A percentile compares a stretch with the other conserved stretches of the same genome.
phyloP scores from a whole-genome alignment of 2,888 invertebrate genomes.

The Hoplodrina blanda region DNA sequence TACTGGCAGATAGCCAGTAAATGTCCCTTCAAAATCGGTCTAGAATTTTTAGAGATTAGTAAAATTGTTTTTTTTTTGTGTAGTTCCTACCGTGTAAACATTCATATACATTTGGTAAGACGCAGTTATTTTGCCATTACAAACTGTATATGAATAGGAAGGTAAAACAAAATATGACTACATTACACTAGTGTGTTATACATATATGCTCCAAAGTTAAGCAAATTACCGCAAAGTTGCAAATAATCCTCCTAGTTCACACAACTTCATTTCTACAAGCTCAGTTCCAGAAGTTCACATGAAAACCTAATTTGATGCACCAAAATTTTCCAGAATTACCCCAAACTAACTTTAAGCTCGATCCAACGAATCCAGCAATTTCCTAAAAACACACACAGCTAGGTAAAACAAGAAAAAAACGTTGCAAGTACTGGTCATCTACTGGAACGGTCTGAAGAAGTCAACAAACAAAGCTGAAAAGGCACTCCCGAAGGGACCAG shows the following conservation, averaged over 20 bases:
- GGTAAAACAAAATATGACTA: no score
- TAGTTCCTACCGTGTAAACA: no score
- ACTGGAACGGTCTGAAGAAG: conserved; percentile 52
- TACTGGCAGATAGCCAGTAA: no score
- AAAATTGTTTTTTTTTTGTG: no score
- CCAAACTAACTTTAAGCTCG: neutral
- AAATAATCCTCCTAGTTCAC: neutral
- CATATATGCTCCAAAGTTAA: neutral
- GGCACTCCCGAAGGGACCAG: conserved; percentile 72
- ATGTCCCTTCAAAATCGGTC: no score
- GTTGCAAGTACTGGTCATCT: conserved; percentile 33
- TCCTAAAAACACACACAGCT: conserved; percentile 25
- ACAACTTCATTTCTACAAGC: neutral
- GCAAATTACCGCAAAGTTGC: neutral
- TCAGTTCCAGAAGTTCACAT: neutral
- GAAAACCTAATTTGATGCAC: neutral
- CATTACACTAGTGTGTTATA: neutral
- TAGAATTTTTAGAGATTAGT: no score
- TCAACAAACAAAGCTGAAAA: conserved; percentile 67
- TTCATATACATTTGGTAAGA: no score
- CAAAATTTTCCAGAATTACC: conserved; percentile 5
- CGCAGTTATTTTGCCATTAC: no score
- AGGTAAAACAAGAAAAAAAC: conserved; percentile 20
- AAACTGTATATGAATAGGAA: no score
- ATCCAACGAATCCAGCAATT: conserved; percentile 34